Conservation (phyloP, 1,140 invertebrate species). For the Drosophila mauritiana region DNA sequence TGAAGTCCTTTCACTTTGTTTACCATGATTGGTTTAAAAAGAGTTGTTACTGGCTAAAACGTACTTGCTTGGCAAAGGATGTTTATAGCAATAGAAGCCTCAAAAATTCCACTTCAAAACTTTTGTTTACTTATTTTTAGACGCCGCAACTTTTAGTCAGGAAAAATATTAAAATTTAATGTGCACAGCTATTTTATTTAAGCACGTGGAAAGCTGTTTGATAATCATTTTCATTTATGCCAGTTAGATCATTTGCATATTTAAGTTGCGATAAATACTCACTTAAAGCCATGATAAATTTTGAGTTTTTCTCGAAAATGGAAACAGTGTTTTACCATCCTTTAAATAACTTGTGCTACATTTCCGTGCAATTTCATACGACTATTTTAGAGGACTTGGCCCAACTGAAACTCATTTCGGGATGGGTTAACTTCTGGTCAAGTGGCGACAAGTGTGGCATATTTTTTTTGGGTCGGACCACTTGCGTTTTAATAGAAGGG, state of each 20-base stretch:
- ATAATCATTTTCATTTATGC: conserved; percentile 24
- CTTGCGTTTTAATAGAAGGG: conserved; percentile 52
- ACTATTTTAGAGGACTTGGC: not conserved
- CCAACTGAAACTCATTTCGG: conserved; percentile 22
- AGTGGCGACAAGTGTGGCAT: conserved; percentile 42
- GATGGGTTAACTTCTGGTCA: conserved; percentile 46
- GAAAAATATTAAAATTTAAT: conserved; percentile 35
- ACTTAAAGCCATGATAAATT: not conserved
- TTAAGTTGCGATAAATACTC: not conserved
- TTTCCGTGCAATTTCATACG: not conserved
- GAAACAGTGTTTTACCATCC: too few relatives aligned
- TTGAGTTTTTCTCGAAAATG: not conserved
- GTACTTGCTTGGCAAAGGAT: not conserved
- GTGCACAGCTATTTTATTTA: conserved; percentile 5
- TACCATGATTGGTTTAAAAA: too few relatives aligned
- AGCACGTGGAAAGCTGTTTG: conserved; percentile 1
- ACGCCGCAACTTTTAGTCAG: conserved; percentile 27
- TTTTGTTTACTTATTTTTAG: conserved; percentile 39
- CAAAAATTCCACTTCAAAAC: not conserved
- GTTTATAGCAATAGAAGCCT: not conserved
- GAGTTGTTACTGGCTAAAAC: not conserved
- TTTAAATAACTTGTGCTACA: too few relatives aligned
- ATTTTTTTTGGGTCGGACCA: conserved; percentile 13
- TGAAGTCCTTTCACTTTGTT: not conserved
- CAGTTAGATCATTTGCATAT: not conserved